Evolutionary conservation across 2,888 invertebrate species (phyloP).

Genomic region (Periphyllus acericola): DNA sequence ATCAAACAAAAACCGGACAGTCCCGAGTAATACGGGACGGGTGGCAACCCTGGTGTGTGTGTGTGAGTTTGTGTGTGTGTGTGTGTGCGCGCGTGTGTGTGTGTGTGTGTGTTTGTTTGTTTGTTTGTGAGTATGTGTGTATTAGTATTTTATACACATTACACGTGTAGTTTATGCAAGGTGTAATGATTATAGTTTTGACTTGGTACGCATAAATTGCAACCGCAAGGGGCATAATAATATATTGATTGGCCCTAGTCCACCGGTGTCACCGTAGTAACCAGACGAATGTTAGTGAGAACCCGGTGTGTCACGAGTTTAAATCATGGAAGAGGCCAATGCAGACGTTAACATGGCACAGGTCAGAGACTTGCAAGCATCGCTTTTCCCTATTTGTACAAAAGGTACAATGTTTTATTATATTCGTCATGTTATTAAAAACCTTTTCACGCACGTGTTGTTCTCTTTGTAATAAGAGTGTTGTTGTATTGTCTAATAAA

Average conservation of each 20-base stretch:
- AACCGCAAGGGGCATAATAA: constrained; percentile 8
- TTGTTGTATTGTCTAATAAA: background rate
- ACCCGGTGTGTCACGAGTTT: constrained; percentile 22
- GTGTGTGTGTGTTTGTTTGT: background rate
- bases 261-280: constrained; percentile 53
- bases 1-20: too few relatives aligned
- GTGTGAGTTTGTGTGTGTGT: background rate
- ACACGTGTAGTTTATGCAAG: background rate
- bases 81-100: background rate
- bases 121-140: too few relatives aligned
- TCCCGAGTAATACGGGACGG: too few relatives aligned
- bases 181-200: background rate
- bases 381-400: constrained; percentile 65
- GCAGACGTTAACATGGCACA: constrained; percentile 60
- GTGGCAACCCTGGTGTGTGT: too few relatives aligned
- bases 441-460: background rate
- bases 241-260: constrained; percentile 39
- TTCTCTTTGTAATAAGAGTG: background rate
- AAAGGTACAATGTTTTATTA: constrained; percentile 63
- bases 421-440: background rate
- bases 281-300: constrained; percentile 29
- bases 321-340: constrained; percentile 33
- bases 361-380: constrained; percentile 64
- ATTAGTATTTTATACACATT: background rate
- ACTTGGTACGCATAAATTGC: background rate